Conservation (phyloP, 1,140 invertebrate species). For the Cylas formicarius region DNA sequence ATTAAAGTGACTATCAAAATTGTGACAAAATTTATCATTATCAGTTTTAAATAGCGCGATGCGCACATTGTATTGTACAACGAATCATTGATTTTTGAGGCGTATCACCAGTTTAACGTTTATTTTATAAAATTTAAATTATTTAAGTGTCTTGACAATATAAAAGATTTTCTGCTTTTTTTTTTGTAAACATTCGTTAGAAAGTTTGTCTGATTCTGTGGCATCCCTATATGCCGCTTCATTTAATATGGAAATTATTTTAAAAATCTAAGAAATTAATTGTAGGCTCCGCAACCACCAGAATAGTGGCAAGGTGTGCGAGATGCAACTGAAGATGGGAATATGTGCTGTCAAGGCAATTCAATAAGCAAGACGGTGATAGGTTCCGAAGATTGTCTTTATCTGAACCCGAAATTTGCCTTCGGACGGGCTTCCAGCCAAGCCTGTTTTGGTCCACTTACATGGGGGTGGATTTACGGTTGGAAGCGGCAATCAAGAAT, state of each 20-base stretch:
- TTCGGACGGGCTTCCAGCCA: constrained; percentile 18
- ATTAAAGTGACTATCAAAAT: too few relatives aligned
- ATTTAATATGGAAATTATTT: not conserved
- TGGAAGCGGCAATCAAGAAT: constrained; percentile 49
- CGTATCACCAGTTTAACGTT: too few relatives aligned
- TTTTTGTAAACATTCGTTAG: too few relatives aligned
- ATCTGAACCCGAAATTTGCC: constrained; percentile 48
- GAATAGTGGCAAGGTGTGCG: constrained; percentile 45
- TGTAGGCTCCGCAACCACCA: constrained; percentile 27
- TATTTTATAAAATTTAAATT: too few relatives aligned
- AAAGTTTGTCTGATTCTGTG: too few relatives aligned
- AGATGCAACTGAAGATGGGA: constrained; percentile 42
- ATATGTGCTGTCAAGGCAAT: constrained; percentile 28
- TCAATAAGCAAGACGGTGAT: constrained; percentile 37
- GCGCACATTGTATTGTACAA: too few relatives aligned
- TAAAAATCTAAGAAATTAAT: constrained; percentile 1
- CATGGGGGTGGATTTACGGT: constrained; percentile 55
- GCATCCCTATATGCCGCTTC: too few relatives aligned
- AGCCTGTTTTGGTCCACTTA: constrained; percentile 59
- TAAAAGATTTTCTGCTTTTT: too few relatives aligned
- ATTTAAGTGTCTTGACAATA: too few relatives aligned
- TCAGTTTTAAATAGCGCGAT: too few relatives aligned
- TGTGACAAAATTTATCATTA: too few relatives aligned
- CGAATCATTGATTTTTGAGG: too few relatives aligned
- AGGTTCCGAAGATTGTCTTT: constrained; percentile 71